phyloP scores from a whole-genome alignment of 2,797 vertebrate species.

The Halcyon badia region DNA sequence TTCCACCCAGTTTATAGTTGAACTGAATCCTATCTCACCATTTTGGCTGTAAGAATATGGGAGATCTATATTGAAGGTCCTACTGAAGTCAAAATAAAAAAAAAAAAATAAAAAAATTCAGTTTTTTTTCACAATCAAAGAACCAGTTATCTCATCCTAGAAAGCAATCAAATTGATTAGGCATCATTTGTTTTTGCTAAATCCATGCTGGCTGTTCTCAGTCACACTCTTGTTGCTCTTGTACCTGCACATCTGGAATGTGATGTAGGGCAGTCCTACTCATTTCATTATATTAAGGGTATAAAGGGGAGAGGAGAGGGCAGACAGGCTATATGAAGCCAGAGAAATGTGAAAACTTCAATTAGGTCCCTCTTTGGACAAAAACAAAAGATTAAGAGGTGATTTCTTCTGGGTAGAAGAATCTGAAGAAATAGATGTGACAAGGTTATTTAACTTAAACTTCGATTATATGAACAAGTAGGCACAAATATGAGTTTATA shows the following conservation, averaged over 20 bases:
- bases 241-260: neutral
- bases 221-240: neutral
- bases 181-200: neutral
- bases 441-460: neutral
- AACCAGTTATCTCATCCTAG: neutral
- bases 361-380: neutral
- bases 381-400: neutral
- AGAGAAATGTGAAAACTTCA: neutral
- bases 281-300: neutral
- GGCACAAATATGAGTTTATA: neutral
- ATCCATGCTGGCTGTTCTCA: neutral
- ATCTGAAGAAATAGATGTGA: neutral
- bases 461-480: neutral
- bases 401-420: neutral
- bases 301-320: neutral
- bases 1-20: neutral
- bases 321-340: neutral
- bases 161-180: neutral
- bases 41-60: neutral
- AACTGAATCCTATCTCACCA: neutral
- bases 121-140: neutral
- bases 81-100: neutral
- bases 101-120: neutral
- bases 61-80: neutral
- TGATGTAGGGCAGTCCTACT: neutral